Evolutionary conservation across 1,140 invertebrate species (phyloP), one percentile per base, ranked within the genome.

Genomic region (Branchinecta lynchi): DNA sequence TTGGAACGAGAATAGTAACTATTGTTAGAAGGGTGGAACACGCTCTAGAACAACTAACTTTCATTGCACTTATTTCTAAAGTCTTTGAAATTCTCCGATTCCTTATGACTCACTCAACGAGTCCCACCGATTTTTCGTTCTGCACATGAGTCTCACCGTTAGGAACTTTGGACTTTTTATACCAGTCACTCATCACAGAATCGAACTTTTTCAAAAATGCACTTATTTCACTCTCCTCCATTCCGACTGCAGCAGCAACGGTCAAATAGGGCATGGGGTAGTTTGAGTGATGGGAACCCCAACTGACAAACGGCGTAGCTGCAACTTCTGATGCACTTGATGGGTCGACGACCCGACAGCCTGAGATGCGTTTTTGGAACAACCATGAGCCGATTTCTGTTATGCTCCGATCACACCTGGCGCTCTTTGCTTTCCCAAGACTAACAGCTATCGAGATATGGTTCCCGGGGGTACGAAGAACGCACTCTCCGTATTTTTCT

Each of bases 401-500:
- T 46, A 68, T 70, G 60, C 32, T 8, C 0, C 32, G 15, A 51
- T 68, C 15, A 32, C 32, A 32, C 21, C 20, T 7, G 12, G 12
- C 10, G 8, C 10, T 20, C 67, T 70, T 17, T 68, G 44, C 15
- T 65, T 69, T 44, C 65, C n/a, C 10, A 60, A 66, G 15, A 66
- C 32, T 44, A 76, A 75, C 81, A 79, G 87, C 89, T 73, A 91
- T 80, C 0, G 89, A 92, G 74, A 93, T 89, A 5, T 84, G 83
- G 79, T 92, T 92, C 51, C 82, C 81, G 73, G 82, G 82, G 20
- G 84, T 86, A 15, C 85, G 77, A 0, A 91, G 76, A 7, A 92
- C 75, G 73, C 81, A 79, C 77, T 90, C 86, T 0, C 83, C 83
- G 76, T 85, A 82, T 70, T 81, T 80, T 15, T 78, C 70, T 12